A percentile compares a stretch with the other conserved stretches of the same genome.
Conservation (phyloP, 2,888 invertebrate species). For the Carpatolechia fugitivella region DNA sequence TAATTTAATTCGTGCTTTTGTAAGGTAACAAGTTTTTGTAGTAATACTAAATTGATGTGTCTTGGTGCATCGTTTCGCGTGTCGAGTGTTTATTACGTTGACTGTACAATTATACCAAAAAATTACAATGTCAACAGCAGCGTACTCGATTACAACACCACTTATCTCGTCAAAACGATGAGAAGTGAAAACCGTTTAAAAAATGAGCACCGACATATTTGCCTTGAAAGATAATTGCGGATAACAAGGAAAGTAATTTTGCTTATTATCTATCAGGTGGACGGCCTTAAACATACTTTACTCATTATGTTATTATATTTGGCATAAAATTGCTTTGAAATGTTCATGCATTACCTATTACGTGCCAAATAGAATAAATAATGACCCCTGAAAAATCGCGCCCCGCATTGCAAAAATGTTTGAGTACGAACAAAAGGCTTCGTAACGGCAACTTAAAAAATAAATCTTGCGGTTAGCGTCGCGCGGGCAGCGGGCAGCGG, state of each 20-base stretch:
- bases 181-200: slow-evolving; percentile 32
- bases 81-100: slow-evolving; percentile 27
- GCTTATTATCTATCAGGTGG: slow-evolving; percentile 9
- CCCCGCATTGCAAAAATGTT: slow-evolving; percentile 14
- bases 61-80: slow-evolving; percentile 30
- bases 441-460: slow-evolving; percentile 38
- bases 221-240: slow-evolving; percentile 18
- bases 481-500: slow-evolving; percentile 31
- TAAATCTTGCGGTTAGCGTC: slow-evolving; percentile 48
- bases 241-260: slow-evolving; percentile 11
- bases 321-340: background rate
- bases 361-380: background rate
- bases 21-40: no score
- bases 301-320: slow-evolving; percentile 7
- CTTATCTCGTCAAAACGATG: slow-evolving; percentile 47
- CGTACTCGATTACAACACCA: slow-evolving; percentile 39
- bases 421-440: slow-evolving; percentile 22
- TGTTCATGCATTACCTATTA: background rate
- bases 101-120: slow-evolving; percentile 40
- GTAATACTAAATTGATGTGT: no score
- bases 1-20: no score
- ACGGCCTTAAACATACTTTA: slow-evolving; percentile 16
- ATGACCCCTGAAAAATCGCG: slow-evolving; percentile 2
- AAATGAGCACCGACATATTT: slow-evolving; percentile 41
- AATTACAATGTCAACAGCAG: slow-evolving; percentile 43